Percentiles rank a stretch among this genome's conserved stretches.
Conservation (phyloP, 1,140 invertebrate genomes). For the Temnothorax longispinosus region DNA sequence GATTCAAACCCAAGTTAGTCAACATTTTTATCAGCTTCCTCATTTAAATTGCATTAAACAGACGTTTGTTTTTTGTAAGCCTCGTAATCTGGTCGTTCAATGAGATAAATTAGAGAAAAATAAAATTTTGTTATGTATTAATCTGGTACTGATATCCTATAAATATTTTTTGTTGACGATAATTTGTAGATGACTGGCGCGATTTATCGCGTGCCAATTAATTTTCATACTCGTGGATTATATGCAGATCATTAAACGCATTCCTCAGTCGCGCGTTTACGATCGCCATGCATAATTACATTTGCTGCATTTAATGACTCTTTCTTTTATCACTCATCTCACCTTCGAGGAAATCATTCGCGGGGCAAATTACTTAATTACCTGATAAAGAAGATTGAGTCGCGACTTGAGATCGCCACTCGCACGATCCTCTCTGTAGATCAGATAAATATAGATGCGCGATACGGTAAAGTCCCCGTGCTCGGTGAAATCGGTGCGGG, state of each 20-base stretch:
- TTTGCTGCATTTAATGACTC: background rate
- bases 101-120: background rate
- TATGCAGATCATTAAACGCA: slow-evolving; percentile 29
- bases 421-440: background rate
- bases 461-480: background rate
- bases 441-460: background rate
- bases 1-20: background rate
- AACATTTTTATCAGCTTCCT: background rate
- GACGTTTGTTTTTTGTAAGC: background rate
- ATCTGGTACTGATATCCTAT: background rate
- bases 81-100: background rate
- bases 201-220: background rate
- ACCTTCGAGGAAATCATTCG: background rate
- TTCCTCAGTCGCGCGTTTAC: background rate
- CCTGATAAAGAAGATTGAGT: background rate
- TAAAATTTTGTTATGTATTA: background rate
- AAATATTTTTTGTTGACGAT: background rate
- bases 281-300: background rate
- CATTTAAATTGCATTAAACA: background rate
- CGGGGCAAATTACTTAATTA: background rate
- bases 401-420: background rate
- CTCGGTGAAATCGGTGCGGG: background rate
- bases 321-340: slow-evolving; percentile 9
- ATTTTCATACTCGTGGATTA: slow-evolving; percentile 4
- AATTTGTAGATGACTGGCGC: background rate